Evolutionary conservation across 2,888 invertebrate genomes (phyloP), one percentile per base, ranked within the genome.

Genomic region (Lymantria dispar): DNA sequence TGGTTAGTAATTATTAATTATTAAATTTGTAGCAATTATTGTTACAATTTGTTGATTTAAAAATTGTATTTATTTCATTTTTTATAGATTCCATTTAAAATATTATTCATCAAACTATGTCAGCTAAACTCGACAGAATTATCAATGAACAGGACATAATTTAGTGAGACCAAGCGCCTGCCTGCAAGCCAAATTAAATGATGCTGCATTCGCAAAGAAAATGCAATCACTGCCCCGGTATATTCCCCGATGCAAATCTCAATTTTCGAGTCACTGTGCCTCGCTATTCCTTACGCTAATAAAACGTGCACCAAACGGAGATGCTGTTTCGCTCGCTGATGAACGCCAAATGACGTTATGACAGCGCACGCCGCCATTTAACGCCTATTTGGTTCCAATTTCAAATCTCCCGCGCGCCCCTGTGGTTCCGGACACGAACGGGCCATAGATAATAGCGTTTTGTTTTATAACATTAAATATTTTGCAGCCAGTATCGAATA

Each of bases 341-440:
- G 91, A 91, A 87, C 88, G 87, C 81, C 85, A 90, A 91, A 91
- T 87, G 87, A 87, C 78, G 90, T 91, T 91, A 90, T 89, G 86
- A 88, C 87, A 87, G 84, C 86, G 87, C 85, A 84, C 88, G 92
- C 89, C 91, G 92, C 92, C 92, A 93, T 93, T 93, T 93, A 93
- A 93, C 93, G 93, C 93, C 92, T 93, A 93, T 93, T 93, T 93
- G 93, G 88, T 87, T 92, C 91, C 92, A 91, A 91, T 89, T 87
- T 90, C 92, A 91, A 93, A 92, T 91, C 85, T 88, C 77, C 76
- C 86, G 91, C 89, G 86, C 86, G 84, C 88, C 89, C 81, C 84
- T 79, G 81, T 78, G 80, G 81, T 83, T 85, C 85, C 85, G 85
- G 85, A 77, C 88, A 85, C 80, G 86, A 89, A 81, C 75, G 72